A percentile compares a stretch with the other conserved stretches of the same genome.
phyloP scores from a whole-genome alignment of 2,113 vertebrate genomes.

The Cololabis saira region DNA sequence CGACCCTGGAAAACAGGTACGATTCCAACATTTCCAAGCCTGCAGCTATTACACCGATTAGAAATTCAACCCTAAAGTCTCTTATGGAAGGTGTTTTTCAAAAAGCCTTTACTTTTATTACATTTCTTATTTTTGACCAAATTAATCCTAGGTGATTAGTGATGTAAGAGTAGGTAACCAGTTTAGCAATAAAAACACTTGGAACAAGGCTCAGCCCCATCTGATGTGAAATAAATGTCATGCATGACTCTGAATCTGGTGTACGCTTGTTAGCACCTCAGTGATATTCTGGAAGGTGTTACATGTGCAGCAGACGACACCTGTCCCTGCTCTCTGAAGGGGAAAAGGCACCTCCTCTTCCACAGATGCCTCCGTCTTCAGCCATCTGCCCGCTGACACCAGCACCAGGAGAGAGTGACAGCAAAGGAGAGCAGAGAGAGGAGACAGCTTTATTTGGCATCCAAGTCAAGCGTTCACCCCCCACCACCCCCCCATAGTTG shows the following conservation, averaged over 20 bases:
- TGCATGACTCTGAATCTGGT: slow-evolving; percentile 22
- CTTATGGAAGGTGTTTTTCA: no score
- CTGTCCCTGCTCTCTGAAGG: slow-evolving; percentile 59
- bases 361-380: slow-evolving; percentile 49
- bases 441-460: slow-evolving; percentile 34
- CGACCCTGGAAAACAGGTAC: no score
- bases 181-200: neutral
- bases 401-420: slow-evolving; percentile 5
- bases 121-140: neutral
- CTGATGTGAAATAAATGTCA: slow-evolving; percentile 13
- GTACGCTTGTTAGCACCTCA: slow-evolving; percentile 47
- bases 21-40: no score
- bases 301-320: slow-evolving; percentile 60
- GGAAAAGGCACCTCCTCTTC: slow-evolving; percentile 39
- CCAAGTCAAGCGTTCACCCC: slow-evolving; percentile 8
- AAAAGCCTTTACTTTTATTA: neutral
- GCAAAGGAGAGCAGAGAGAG: slow-evolving; percentile 17
- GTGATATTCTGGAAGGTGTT: slow-evolving; percentile 59
- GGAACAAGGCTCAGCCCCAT: neutral
- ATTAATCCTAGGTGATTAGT: neutral
- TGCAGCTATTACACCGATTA: no score
- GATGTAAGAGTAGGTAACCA: neutral
- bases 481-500: slow-evolving; percentile 7
- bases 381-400: slow-evolving; percentile 63
- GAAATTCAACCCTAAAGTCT: no score